Conservation (phyloP, 2,797 vertebrate species). For the Enteromius radiatus region DNA sequence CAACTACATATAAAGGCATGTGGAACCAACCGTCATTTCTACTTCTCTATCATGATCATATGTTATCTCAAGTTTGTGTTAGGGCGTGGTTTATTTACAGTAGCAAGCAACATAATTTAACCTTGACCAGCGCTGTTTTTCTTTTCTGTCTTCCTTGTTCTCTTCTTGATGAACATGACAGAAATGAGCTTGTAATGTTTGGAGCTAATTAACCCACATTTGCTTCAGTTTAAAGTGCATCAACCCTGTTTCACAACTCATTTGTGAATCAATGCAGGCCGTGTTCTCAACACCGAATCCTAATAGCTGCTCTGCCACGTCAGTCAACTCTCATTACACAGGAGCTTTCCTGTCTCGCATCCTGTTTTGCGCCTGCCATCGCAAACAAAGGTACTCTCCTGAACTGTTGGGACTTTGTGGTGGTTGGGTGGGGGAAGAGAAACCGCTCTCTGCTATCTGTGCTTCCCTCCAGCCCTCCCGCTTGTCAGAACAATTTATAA, state of each 20-base stretch:
- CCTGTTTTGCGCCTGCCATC: slow-evolving; percentile 64
- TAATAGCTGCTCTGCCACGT: slow-evolving; percentile 43
- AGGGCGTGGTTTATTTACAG: not conserved
- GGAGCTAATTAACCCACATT: slow-evolving; percentile 20
- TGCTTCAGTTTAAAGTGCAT: slow-evolving; percentile 23
- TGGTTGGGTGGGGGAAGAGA: slow-evolving; percentile 29
- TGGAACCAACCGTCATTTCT: not conserved
- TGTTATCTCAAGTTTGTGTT: not conserved
- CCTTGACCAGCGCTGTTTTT: not conserved
- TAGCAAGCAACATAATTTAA: not conserved
- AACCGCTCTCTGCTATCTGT: slow-evolving; percentile 43
- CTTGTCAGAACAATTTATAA: slow-evolving; percentile 55
- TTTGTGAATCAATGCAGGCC: slow-evolving; percentile 7
- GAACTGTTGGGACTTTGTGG: slow-evolving; percentile 22
- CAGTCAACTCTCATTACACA: slow-evolving; percentile 35
- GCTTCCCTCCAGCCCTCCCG: slow-evolving; percentile 28
- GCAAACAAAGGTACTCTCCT: slow-evolving; percentile 65
- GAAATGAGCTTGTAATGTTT: slow-evolving; percentile 13
- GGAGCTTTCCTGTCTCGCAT: slow-evolving; percentile 64
- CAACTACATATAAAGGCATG: not conserved
- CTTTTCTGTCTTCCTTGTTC: not conserved
- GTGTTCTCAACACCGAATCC: not conserved
- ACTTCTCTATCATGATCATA: not conserved
- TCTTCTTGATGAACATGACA: not conserved
- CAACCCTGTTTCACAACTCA: not conserved